These are phyloP conservation scores for Xenopus petersii DNA, from an alignment of 2,797 vertebrate species.

Conservation along the genomic window DNA sequence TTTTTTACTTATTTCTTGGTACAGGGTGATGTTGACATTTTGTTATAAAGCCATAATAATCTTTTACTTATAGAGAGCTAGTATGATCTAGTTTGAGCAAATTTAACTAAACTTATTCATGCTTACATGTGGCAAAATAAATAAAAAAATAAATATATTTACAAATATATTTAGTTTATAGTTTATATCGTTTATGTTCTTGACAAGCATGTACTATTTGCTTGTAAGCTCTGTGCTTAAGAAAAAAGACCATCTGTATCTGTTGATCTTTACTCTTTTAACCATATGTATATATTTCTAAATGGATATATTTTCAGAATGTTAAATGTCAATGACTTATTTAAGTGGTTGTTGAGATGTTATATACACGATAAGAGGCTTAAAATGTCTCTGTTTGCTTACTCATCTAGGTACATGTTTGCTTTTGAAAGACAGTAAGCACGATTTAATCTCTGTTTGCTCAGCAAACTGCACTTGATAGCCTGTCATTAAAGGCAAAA, in stretches of 20 bases:
- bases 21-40: too few relatives aligned
- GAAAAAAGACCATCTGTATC: background rate
- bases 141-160: too few relatives aligned
- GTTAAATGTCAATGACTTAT: conserved; percentile 44
- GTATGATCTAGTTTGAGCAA: too few relatives aligned
- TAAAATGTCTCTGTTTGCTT: conserved; percentile 37
- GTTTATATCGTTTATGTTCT: too few relatives aligned
- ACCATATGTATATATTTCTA: conserved; percentile 9
- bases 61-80: too few relatives aligned
- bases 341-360: conserved; percentile 44
- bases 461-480: conserved; percentile 28
- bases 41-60: too few relatives aligned
- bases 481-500: conserved; percentile 21
- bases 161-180: too few relatives aligned
- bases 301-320: conserved; percentile 36
- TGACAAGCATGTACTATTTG: too few relatives aligned
- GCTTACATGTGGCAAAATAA: too few relatives aligned
- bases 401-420: conserved; percentile 34
- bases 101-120: too few relatives aligned
- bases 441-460: conserved; percentile 26
- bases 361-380: conserved; percentile 36
- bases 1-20: too few relatives aligned
- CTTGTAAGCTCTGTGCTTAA: background rate
- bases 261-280: conserved; percentile 7
- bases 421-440: conserved; percentile 25